These are phyloP conservation scores for Megaustenia siamemsis DNA, from an alignment of 2,888 invertebrate species.

Conservation along the genomic window DNA sequence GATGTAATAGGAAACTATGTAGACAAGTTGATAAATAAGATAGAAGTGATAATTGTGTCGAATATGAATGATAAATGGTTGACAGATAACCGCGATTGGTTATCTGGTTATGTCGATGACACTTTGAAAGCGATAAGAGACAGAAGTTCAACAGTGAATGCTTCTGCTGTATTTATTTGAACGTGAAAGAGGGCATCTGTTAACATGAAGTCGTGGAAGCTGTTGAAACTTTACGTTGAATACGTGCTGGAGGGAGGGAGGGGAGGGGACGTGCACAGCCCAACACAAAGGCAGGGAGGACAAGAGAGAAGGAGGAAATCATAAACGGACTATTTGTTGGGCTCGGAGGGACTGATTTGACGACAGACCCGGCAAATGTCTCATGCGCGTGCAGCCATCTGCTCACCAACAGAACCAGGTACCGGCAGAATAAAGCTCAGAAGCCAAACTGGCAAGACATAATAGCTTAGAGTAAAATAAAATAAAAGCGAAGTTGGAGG, in stretches of 20 bases:
- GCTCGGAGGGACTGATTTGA: background rate
- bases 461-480: no score
- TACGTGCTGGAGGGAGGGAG: background rate
- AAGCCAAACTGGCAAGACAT: background rate
- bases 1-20: no score
- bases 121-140: no score
- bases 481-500: background rate
- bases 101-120: no score
- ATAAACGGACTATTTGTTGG: background rate
- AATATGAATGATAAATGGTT: no score
- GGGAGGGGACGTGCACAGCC: background rate
- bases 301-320: background rate
- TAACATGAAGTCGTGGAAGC: background rate
- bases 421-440: background rate
- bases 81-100: no score
- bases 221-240: background rate
- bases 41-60: no score
- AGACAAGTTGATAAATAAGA: no score
- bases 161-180: no score
- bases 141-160: no score
- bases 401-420: conserved; percentile 23
- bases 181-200: conserved; percentile 7
- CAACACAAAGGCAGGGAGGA: background rate
- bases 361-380: background rate
- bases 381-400: conserved; percentile 43